Base-by-base conservation (phyloP, 1,140 invertebrate genomes). In the Zaprionus camerounensis region DNA sequence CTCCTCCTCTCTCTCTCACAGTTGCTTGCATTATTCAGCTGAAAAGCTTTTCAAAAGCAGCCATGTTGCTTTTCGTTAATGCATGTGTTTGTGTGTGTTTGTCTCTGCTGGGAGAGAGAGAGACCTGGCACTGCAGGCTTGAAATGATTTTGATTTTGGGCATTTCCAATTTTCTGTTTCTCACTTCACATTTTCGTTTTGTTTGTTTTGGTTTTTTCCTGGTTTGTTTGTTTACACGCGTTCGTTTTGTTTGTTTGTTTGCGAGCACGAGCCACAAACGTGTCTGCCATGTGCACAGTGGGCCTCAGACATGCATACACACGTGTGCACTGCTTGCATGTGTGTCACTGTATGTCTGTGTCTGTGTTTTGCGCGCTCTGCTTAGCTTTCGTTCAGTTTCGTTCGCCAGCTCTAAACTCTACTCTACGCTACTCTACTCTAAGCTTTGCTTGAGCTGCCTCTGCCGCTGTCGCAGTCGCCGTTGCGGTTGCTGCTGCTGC, bases 21-120 rank as follows among this genome's bases (percentile, higher is more conserved):
- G 41, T 46, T 6, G 69, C 74, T 71, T 63, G 64, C 76, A 74
- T 68, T 68, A 84, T 88, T 87, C 83, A 88, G 86, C 85, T 81
- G 71, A 88, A 85, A 88, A 88, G 86, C 86, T 91, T 88, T 85
- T 41, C 13, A 86, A 53, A 84, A 88, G 85, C 85, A 88, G 85
- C 85, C 85, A 88, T 88, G 44, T 88, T 88, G 85, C 81, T 88
- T 88, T 87, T 63, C 28, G 70, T 55, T 31, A 59, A 49, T 53
- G 34, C 26, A 24, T 56, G 55, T 46, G 67, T 34, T 36, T 11
- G 44, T 24, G 63, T 28, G 24, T 3, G 31, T 3, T 6, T 28
- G 6, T 28, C 26, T 28, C 26, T 28, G 6, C 26, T 28, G 6
- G 26, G 9, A 31, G 62, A 46, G 49, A 7, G 61, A 62, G 76